Evolutionary conservation across 2,797 vertebrate species (phyloP).

Genomic region (Valencia hispanica): DNA sequence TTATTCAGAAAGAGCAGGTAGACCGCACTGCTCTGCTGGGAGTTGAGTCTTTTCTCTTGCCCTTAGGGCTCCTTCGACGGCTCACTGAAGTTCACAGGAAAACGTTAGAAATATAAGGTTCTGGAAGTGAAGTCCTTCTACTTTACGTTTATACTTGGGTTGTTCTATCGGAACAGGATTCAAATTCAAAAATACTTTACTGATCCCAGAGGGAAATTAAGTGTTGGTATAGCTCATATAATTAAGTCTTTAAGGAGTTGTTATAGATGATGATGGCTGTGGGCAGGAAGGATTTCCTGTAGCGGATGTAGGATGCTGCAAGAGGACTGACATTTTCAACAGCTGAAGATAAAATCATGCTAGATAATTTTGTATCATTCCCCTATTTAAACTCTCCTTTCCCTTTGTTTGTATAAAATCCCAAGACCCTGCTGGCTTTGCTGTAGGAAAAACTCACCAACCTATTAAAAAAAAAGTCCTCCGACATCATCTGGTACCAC

Average conservation of each 20-base stretch:
- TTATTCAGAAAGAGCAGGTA: slow-evolving; percentile 42
- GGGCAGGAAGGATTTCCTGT: too few relatives aligned
- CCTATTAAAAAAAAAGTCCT: not conserved
- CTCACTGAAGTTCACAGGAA: slow-evolving; percentile 18
- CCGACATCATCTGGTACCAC: slow-evolving; percentile 8
- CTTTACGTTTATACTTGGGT: too few relatives aligned
- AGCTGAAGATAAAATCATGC: not conserved
- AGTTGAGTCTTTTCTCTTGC: slow-evolving; percentile 15
- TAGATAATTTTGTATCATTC: not conserved
- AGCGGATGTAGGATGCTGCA: too few relatives aligned
- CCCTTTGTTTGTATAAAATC: not conserved
- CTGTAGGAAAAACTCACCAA: slow-evolving; percentile 4
- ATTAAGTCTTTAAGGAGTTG: too few relatives aligned
- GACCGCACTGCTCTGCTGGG: slow-evolving; percentile 11
- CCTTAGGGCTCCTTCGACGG: slow-evolving; percentile 9
- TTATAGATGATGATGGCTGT: too few relatives aligned
- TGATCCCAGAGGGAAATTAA: too few relatives aligned
- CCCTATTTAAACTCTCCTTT: not conserved
- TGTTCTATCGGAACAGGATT: too few relatives aligned
- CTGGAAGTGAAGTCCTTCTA: slow-evolving; percentile 6
- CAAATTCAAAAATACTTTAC: too few relatives aligned
- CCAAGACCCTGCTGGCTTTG: not conserved
- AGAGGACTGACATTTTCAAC: too few relatives aligned
- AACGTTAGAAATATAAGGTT: slow-evolving; percentile 1
- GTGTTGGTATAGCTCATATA: too few relatives aligned